Base-by-base conservation (phyloP, 2,888 invertebrate genomes). In the Callyntrura guangdongensis region DNA sequence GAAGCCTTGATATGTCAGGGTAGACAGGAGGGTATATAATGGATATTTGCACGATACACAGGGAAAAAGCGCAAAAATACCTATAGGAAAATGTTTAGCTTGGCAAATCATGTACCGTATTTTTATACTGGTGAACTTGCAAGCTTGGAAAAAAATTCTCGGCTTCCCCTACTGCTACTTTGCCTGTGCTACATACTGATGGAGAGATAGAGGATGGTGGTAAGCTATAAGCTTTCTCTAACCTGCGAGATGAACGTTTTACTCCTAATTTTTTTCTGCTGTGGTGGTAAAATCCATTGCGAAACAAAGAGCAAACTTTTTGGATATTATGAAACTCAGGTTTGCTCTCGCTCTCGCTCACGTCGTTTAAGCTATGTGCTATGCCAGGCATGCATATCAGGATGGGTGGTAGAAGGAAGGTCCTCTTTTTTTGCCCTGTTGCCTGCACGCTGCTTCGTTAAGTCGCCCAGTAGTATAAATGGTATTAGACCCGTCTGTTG, bases 371-470 rank as follows among this genome's bases (percentile, higher is more conserved):
- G 36, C 36, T 36, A 6, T 4, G 9, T 8, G 17, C 56, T 56
- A 14, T 8, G 56, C 17, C 17, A 5, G n/a, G 14, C 17, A 56
- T 14, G 14, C 17, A 56, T 56, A 17, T 56, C 3, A 17, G 4
- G 2, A 2, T 8, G 56, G 14, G 1, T 5, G 14, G 17, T 56
- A 56, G 36, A 6, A 36, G 6, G 6, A 36, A 36, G 36, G 36
- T 69, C 36, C 45, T 20, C 22, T 17, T 49, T 79, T 59, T 81
- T 81, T 56, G 64, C 82, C 82, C 82, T 82, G 82, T 82, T 82
- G 82, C 82, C 82, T 59, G 61, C 25, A 0, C 59, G 6, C 49
- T 47, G 47, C 49, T n/a, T 45, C 27, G 11, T 56, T 17, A 20
- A 49, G 22, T 36, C 56, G n/a, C n/a, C 14, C 56, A 56, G n/a